Conservation (phyloP, 2,113 vertebrate genomes). For the Heterotilapia buettikoferi region DNA sequence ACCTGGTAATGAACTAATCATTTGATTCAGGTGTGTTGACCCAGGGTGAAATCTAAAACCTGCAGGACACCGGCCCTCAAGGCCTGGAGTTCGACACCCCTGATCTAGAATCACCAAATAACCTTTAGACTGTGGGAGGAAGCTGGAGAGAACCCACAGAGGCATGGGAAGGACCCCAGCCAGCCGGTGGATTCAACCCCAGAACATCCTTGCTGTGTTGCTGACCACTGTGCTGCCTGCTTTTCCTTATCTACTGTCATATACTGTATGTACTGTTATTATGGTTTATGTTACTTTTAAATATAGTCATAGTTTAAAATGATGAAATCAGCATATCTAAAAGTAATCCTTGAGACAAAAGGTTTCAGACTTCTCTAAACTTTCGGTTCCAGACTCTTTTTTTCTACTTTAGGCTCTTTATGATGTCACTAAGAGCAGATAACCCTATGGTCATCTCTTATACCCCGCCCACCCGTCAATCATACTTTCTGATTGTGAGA, state of each 20-base stretch:
- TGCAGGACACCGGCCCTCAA: no score
- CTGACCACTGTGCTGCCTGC: not conserved
- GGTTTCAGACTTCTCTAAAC: not conserved
- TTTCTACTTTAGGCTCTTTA: not conserved
- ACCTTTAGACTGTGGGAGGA: not conserved
- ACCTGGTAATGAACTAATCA: no score
- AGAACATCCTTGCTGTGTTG: not conserved
- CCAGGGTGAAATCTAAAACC: no score
- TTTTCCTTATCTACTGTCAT: not conserved
- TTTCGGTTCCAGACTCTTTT: rapidly evolving
- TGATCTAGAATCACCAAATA: not conserved
- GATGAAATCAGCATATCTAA: not conserved
- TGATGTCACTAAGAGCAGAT: not conserved
- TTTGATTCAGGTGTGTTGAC: no score
- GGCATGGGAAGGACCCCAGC: not conserved
- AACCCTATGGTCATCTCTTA: not conserved
- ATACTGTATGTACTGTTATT: not conserved
- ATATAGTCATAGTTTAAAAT: not conserved
- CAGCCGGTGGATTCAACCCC: not conserved
- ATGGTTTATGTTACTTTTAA: not conserved
- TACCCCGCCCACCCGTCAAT: rapidly evolving
- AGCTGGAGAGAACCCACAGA: not conserved
- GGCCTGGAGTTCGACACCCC: no score
- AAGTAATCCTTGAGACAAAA: not conserved
- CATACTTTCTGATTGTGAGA: not conserved